Base-by-base conservation (phyloP, 2,113 vertebrate genomes). In the Nematolebias whitei region DNA sequence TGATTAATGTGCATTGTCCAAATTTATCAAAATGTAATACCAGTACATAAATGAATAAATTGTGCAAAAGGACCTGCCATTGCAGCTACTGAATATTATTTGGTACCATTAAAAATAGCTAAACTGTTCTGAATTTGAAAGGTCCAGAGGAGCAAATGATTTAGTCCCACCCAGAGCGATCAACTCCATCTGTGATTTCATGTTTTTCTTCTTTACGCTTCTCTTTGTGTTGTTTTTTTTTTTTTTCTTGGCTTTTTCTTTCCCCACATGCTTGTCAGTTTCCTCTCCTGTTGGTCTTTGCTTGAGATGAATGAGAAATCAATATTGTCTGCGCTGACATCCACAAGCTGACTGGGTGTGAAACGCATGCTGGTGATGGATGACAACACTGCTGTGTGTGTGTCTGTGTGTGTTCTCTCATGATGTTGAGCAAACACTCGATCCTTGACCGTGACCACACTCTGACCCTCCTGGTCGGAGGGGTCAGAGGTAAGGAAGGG, bases 291-390 rank as follows among this genome's bases (percentile, higher is more conserved):
- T 52, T 39, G 60, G 71, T 75, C 64, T 74, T 50, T 55, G 51
- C 58, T 68, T 53, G 60, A 69, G 71, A 84, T 82, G 69, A 86
- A 86, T 90, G 80, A 50, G 74, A 82, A 90, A 89, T 91, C 89
- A 83, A 88, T 90, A 85, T 62, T 61, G 82, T 84, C 80, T 74
- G 59, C 84, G 83, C 74, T 73, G 76, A 85, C 75, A 79, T 71
- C 67, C 56, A 80, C 44, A 62, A 75, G 76, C 68, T 78, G 85
- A 74, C 71, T 63, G 65, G 70, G 63, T 50, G 61, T 74, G 58
- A 76, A 85, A 71, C 74, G 51, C 67, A 72, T 52, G 40, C 62
- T 45, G 52, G 23, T 88, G 87, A 91, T 88, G 74, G 79, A 89
- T 84, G 68, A 74, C 41, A 56, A 63, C 63, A 57, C 53, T 40